These are phyloP conservation scores for Lipophrys pholis DNA, from an alignment of 2,113 vertebrate genomes.

Conservation along the genomic window DNA sequence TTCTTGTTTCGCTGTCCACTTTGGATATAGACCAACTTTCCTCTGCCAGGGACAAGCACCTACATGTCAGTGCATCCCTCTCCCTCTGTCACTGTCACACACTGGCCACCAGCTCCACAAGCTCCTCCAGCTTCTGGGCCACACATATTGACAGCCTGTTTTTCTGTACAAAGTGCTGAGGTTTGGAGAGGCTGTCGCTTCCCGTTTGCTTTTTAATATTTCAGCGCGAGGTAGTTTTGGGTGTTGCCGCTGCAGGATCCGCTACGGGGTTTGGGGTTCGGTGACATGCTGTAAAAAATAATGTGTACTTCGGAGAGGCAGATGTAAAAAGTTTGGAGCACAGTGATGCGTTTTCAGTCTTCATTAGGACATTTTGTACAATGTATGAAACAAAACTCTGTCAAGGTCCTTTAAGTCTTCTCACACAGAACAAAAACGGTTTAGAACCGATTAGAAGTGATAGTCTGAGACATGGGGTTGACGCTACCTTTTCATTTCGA, in stretches of 20 bases:
- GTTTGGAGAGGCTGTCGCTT: slow-evolving; percentile 78
- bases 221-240: slow-evolving; percentile 69
- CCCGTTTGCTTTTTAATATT: slow-evolving; percentile 80
- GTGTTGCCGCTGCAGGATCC: slow-evolving; percentile 54
- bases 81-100: slow-evolving; percentile 19
- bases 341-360: too few relatives aligned
- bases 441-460: too few relatives aligned
- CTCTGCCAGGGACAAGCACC: slow-evolving; percentile 45
- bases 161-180: slow-evolving; percentile 65
- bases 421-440: too few relatives aligned
- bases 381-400: too few relatives aligned
- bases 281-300: slow-evolving; percentile 50
- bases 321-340: slow-evolving; percentile 22
- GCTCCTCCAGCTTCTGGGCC: slow-evolving; percentile 26
- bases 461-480: too few relatives aligned
- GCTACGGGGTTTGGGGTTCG: slow-evolving; percentile 35
- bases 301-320: slow-evolving; percentile 3
- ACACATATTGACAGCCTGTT: slow-evolving; percentile 72
- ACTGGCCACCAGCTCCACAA: slow-evolving; percentile 39
- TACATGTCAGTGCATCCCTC: slow-evolving; percentile 34
- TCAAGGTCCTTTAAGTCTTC: too few relatives aligned
- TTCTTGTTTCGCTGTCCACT: slow-evolving; percentile 51
- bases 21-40: slow-evolving; percentile 44
- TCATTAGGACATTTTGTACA: too few relatives aligned
- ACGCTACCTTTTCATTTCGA: too few relatives aligned